Evolutionary conservation across 1,140 invertebrate genomes (phyloP).

Genomic region (Orius laevigatus): DNA sequence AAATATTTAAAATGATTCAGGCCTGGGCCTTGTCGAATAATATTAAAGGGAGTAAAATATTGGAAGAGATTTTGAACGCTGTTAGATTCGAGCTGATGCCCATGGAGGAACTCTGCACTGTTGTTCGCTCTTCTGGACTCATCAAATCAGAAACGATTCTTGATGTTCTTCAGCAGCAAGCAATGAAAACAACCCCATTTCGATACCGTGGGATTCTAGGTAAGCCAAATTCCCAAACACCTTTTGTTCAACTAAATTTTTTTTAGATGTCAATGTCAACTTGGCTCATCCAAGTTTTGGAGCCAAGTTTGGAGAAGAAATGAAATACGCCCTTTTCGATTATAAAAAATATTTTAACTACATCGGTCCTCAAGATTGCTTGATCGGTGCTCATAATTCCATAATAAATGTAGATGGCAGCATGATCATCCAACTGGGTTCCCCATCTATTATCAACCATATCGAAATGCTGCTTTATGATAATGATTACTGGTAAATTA

Average conservation of each 20-base stretch:
- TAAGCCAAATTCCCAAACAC: conserved; percentile 27
- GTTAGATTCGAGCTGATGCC: conserved; percentile 79
- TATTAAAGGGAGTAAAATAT: conserved; percentile 10
- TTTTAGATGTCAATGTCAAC: conserved; percentile 74
- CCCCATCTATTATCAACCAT: conserved; percentile 84
- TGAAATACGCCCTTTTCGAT: conserved; percentile 66
- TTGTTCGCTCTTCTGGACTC: conserved; percentile 69
- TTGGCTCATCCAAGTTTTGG: conserved; percentile 60
- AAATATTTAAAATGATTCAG: conserved; percentile 81
- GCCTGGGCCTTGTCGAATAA: conserved; percentile 67
- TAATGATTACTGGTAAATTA: conserved; percentile 57
- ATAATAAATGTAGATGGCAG: conserved; percentile 70
- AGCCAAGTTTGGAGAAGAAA: conserved; percentile 76
- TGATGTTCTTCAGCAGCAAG: conserved; percentile 80
- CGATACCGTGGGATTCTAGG: conserved; percentile 62
- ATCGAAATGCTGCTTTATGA: conserved; percentile 89
- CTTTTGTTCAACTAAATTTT: conserved; percentile 17
- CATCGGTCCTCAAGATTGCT: conserved; percentile 79
- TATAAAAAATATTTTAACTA: conserved; percentile 75
- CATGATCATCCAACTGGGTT: conserved; percentile 76
- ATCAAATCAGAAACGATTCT: conserved; percentile 79
- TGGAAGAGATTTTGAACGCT: conserved; percentile 19
- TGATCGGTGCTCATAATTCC: too few relatives aligned
- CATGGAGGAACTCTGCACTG: conserved; percentile 68
- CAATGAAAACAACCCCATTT: conserved; percentile 57